These are phyloP conservation scores for Sander vitreus DNA, from an alignment of 2,113 vertebrate genomes.

Conservation along the genomic window DNA sequence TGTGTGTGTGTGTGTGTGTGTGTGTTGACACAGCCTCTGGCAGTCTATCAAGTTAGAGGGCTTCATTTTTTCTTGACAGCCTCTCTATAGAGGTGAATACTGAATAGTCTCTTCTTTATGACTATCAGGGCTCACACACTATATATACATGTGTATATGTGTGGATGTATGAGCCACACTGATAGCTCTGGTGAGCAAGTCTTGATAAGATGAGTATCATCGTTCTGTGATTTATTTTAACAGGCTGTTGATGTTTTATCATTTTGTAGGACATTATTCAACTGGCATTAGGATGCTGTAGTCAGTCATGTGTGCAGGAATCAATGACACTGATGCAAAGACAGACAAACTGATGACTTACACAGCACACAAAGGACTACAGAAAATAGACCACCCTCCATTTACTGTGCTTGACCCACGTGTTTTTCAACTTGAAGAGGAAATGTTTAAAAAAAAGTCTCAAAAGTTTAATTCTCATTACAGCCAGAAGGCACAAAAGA, in stretches of 20 bases:
- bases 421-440: too few relatives aligned
- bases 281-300: not conserved
- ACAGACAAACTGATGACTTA: not conserved
- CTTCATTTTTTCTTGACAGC: conserved; percentile 56
- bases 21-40: conserved; percentile 74
- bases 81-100: conserved; percentile 71
- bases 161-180: conserved; percentile 20
- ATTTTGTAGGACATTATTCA: not conserved
- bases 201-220: not conserved
- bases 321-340: not conserved
- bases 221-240: not conserved
- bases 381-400: too few relatives aligned
- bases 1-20: conserved; percentile 26
- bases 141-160: conserved; percentile 51
- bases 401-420: too few relatives aligned
- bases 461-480: not conserved
- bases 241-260: not conserved
- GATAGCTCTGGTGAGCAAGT: conserved; percentile 1
- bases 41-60: conserved; percentile 67
- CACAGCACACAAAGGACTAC: too few relatives aligned
- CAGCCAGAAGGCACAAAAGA: not conserved
- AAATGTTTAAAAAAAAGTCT: not conserved
- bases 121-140: conserved; percentile 15
- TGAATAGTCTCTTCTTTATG: conserved; percentile 79
- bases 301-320: not conserved